Base-by-base conservation (phyloP, 2,888 invertebrate species). In the Ophion ellenae region DNA sequence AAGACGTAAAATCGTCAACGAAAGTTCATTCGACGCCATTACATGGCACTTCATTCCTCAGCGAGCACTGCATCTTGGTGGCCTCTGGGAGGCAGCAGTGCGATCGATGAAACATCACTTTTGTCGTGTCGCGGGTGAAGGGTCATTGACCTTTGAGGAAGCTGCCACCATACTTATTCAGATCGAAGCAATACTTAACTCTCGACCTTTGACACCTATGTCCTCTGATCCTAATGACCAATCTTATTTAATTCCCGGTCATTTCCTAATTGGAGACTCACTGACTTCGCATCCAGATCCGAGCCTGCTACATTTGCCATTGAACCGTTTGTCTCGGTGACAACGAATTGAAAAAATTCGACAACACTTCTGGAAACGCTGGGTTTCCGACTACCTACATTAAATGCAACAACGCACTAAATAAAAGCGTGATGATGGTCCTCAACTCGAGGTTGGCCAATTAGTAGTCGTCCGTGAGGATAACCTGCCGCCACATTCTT, bases 161-260 rank as follows among this genome's bases (percentile, higher is more conserved):
- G 24, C 24, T 0, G 0, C 20, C 7, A 83, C 83, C 0, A 59
- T 77, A 4, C 2, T 78, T 3, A 73, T 53, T 10, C 64, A 83
- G 59, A 78, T 83, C 20, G 82, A 77, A 64, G 77, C 64, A 2
- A 71, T 83, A 6, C 24, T 83, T n/a, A 83, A 83, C 45, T 83
- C 78, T 5, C 14, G 78, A 14, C 73, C 83, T 0, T 11, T 78
- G 6, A 78, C 73, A 0, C 57, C 66, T 0, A n/a, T 77, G 11
- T 83, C 78, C 53, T 83, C 83, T 45, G 77, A 78, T 57, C 76
- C 82, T 4, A 32, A 82, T 20, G 82, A 82, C 17, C 53, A 10
- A 6, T 47, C 53, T 20, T 67, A 61, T 17, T 73, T 83, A 0
- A 78, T 66, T 59, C 66, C 83, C 57, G 78, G 77, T 28, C 71